phyloP scores from a whole-genome alignment of 30 jellyfish, hydroid and myxozoan genomes.

The Cassiopea xamachana region DNA sequence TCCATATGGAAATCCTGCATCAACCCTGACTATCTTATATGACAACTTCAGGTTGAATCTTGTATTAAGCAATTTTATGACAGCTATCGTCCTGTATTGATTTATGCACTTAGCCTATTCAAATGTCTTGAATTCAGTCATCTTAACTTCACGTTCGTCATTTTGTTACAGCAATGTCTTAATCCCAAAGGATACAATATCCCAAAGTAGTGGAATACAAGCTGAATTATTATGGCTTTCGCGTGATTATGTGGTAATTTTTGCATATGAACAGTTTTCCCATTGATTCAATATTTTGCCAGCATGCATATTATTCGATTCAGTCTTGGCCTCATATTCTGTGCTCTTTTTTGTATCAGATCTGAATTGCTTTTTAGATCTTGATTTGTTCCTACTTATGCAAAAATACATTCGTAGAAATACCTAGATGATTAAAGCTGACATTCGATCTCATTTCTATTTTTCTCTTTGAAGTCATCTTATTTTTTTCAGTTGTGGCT shows the following conservation, averaged over 20 bases:
- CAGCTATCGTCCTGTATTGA: neutral
- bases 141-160: neutral
- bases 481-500: conserved; percentile 74
- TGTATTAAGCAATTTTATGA: neutral
- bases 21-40: too few relatives aligned
- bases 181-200: conserved; percentile 78
- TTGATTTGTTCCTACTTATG: too few relatives aligned
- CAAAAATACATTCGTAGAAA: too few relatives aligned
- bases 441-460: neutral
- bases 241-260: conserved; percentile 87
- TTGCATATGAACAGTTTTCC: neutral
- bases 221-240: conserved; percentile 91
- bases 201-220: conserved; percentile 78
- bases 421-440: too few relatives aligned
- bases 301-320: too few relatives aligned
- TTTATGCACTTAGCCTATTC: neutral
- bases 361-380: too few relatives aligned
- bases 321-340: too few relatives aligned
- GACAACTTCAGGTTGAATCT: too few relatives aligned
- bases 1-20: too few relatives aligned
- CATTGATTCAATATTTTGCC: too few relatives aligned
- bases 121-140: neutral
- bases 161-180: conserved; percentile 72
- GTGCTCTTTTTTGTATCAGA: too few relatives aligned
- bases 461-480: neutral